These are phyloP conservation scores for Sycobia sp. DNA, from an alignment of 1,140 invertebrate genomes.

Conservation along the genomic window DNA sequence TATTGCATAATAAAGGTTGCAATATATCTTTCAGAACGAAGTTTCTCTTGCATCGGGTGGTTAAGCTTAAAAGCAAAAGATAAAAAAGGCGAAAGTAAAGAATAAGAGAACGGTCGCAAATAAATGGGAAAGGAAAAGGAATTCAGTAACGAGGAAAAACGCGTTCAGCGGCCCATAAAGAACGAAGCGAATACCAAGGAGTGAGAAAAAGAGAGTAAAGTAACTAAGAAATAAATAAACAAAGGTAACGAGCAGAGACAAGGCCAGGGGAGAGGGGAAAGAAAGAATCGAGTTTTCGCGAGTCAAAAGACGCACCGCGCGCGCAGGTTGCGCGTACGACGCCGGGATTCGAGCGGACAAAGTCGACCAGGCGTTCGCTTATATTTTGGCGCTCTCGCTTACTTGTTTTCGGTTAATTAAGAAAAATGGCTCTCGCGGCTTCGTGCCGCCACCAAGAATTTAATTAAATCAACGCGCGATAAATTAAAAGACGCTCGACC, in stretches of 20 bases:
- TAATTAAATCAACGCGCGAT: constrained; percentile 51
- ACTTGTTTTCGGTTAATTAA: constrained; percentile 36
- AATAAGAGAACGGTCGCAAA: no score
- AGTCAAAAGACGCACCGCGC: no score
- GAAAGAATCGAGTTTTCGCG: neutral
- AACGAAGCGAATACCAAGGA: neutral
- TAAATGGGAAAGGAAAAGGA: no score
- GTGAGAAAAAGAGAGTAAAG: neutral
- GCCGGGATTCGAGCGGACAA: neutral
- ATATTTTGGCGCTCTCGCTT: constrained; percentile 11
- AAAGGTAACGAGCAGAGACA: neutral
- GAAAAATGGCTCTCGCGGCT: constrained; percentile 38
- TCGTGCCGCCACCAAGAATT: constrained; percentile 28
- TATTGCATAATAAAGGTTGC: no score
- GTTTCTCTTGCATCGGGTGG: no score
- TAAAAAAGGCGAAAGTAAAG: no score
- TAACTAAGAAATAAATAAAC: no score
- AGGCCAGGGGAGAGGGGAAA: neutral
- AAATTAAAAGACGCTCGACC: constrained; percentile 41
- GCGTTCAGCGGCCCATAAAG: neutral
- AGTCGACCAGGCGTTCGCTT: constrained; percentile 24
- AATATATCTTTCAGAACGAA: no score
- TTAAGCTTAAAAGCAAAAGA: no score
- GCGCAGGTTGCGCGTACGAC: no score
- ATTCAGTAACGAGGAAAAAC: neutral